phyloP scores from a whole-genome alignment of 2,113 vertebrate genomes.

The Hiodon alosoides region DNA sequence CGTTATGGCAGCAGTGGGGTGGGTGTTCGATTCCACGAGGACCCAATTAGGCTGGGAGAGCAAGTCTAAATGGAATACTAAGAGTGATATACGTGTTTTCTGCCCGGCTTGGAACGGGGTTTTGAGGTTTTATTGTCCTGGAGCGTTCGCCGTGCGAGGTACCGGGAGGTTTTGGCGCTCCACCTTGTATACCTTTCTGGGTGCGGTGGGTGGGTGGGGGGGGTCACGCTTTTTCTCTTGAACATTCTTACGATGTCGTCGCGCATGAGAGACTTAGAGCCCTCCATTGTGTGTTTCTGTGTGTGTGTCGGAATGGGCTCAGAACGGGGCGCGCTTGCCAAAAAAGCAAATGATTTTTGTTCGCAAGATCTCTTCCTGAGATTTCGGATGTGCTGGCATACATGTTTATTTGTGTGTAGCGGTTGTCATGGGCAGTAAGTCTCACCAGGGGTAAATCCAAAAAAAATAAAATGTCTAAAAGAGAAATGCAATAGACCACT shows the following conservation, averaged over 20 bases:
- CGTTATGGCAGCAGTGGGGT: slow-evolving; percentile 18
- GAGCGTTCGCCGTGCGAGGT: slow-evolving; percentile 39
- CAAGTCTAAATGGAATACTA: slow-evolving; percentile 53
- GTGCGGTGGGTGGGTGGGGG: background rate
- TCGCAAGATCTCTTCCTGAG: slow-evolving; percentile 46
- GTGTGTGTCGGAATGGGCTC: slow-evolving; percentile 23
- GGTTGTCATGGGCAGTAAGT: slow-evolving; percentile 19
- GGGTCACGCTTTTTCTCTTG: slow-evolving; percentile 31
- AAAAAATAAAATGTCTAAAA: background rate
- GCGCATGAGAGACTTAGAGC: slow-evolving; percentile 30
- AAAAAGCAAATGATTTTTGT: slow-evolving; percentile 40
- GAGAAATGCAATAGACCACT: background rate
- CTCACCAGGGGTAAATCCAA: background rate
- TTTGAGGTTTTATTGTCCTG: slow-evolving; percentile 43
- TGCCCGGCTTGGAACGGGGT: slow-evolving; percentile 35
- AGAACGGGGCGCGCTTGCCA: slow-evolving; percentile 12
- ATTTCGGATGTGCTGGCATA: slow-evolving; percentile 32
- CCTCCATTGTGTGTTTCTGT: slow-evolving; percentile 23
- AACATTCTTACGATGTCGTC: slow-evolving; percentile 37
- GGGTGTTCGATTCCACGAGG: slow-evolving; percentile 55
- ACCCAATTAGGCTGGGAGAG: slow-evolving; percentile 59
- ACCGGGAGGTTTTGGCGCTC: slow-evolving; percentile 37
- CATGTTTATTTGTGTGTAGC: slow-evolving; percentile 36
- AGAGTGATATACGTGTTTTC: slow-evolving; percentile 55
- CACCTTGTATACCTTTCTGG: slow-evolving; percentile 31